Evolutionary conservation across 1,140 invertebrate genomes (phyloP), one percentile per base, ranked within the genome.

Genomic region (Drosophila punjabiensis): DNA sequence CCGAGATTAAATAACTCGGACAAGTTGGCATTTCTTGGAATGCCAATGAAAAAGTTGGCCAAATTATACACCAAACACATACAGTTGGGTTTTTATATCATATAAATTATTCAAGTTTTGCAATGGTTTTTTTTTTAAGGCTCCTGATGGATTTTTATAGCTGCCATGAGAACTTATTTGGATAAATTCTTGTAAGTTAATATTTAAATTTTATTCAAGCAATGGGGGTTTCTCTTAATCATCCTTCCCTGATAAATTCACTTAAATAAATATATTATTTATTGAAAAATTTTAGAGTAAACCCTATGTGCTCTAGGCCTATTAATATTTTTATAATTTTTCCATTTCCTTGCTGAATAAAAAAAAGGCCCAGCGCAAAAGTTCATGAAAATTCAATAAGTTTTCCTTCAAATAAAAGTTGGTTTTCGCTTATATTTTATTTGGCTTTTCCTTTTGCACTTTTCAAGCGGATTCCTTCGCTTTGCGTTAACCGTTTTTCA

Each of bases 301-400:
- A 16, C 32, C 4, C 3, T 3, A 2, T 14, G n/a, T n/a, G 10
- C 7, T 4, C 24, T 65, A 32, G 37, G 37, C 20, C 28, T 33
- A 83, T 64, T 37, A 20, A 52, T 74, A 62, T 58, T 64, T 73
- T 73, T 18, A 30, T 18, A 53, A 60, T 28, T 68, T 52, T 8
- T 32, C 14, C 18, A 20, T 50, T 52, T 53, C 16, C 37, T 37
- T 13, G 5, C n/a, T 48, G 24, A 68, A 37, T 48, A 2, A 18
- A 67, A 24, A 24, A n/a, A 68, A 53, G 33, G 28, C 37, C 39
- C 33, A 50, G 35, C 60, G 41, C 28, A 76, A 79, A 66, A 79
- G 52, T 81, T 82, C 79, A 90, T 90, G 65, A 82, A 89, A 89
- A 89, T 90, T 85, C 82, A 85, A 89, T 90, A 90, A 68, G 86